Conservation (phyloP, 2,113 vertebrate genomes). For the Orycteropus afer region DNA sequence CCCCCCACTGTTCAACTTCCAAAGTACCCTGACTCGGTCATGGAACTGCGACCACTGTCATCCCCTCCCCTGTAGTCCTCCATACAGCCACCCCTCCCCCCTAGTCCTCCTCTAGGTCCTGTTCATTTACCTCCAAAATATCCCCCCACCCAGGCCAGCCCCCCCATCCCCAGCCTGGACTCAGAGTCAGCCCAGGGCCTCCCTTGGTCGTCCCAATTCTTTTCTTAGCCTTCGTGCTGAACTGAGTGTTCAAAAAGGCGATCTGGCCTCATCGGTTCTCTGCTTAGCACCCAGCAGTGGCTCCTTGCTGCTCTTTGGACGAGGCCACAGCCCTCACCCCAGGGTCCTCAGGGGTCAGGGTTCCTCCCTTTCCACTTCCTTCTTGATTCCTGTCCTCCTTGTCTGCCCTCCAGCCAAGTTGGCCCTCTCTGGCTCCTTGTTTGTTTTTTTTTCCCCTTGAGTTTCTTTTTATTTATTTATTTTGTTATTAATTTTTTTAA, state of each 20-base stretch:
- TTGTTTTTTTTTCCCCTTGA: no score
- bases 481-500: no score
- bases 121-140: fast-evolving
- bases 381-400: neutral
- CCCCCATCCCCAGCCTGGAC: neutral
- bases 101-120: neutral
- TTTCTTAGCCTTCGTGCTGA: neutral
- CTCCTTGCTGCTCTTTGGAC: neutral
- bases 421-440: no score
- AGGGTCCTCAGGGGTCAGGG: neutral
- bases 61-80: no score
- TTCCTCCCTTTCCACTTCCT: fast-evolving
- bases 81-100: fast-evolving
- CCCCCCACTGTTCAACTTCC: no score
- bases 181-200: neutral
- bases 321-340: no score
- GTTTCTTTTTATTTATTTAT: no score
- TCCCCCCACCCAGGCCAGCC: neutral
- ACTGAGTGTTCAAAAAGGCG: no score
- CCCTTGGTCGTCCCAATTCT: neutral
- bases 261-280: fast-evolving
- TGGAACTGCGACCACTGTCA: neutral
- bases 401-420: neutral
- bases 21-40: fast-evolving
- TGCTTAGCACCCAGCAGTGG: neutral